These are phyloP conservation scores for Eudemis profundana DNA, from an alignment of 2,888 invertebrate genomes.

Conservation along the genomic window DNA sequence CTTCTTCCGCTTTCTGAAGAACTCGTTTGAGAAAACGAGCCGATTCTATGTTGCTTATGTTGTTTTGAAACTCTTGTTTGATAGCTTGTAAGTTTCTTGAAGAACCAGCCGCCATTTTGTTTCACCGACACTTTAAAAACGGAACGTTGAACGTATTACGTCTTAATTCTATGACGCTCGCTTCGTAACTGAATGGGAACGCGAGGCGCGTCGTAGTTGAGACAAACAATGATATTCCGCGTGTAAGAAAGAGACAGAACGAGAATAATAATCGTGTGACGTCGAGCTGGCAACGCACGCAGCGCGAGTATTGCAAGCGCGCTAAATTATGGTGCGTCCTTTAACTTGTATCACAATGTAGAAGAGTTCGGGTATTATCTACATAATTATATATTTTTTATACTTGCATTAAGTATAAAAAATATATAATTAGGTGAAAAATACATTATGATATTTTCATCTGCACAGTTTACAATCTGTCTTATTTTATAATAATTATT, in stretches of 20 bases:
- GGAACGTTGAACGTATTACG: not conserved
- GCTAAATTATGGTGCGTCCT: conserved; percentile 25
- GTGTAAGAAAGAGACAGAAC: conserved; percentile 10
- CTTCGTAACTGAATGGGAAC: conserved; percentile 18
- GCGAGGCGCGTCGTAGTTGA: not conserved
- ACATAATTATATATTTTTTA: not conserved
- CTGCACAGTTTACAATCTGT: too few relatives aligned
- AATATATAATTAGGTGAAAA: too few relatives aligned
- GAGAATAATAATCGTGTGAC: not conserved
- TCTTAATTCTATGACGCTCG: not conserved
- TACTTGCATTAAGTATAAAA: not conserved
- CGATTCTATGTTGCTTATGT: conserved; percentile 24
- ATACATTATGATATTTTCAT: too few relatives aligned
- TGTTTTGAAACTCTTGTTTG: conserved; percentile 5
- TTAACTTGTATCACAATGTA: not conserved
- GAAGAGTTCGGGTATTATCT: too few relatives aligned
- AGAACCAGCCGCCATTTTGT: conserved; percentile 29
- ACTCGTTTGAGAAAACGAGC: conserved; percentile 37
- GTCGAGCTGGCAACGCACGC: conserved; percentile 32
- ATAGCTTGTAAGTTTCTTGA: not conserved
- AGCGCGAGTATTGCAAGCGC: conserved; percentile 2
- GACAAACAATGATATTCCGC: not conserved
- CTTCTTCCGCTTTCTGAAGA: conserved; percentile 17
- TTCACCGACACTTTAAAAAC: not conserved
- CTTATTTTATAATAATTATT: too few relatives aligned